Conservation (phyloP, 2,113 vertebrate genomes). For the Loxodonta africana region DNA sequence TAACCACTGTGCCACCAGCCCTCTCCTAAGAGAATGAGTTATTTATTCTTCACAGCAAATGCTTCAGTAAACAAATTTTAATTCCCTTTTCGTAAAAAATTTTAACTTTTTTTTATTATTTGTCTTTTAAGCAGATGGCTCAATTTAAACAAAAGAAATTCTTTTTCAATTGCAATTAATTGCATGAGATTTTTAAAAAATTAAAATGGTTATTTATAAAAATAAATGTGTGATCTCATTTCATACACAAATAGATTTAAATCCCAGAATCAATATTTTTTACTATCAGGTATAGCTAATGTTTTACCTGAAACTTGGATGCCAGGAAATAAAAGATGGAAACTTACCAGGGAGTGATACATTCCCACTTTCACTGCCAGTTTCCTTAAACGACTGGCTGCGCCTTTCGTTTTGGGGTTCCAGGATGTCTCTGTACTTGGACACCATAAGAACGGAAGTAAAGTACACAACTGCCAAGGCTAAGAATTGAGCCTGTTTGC, state of each 20-base stretch:
- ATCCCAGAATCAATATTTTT: slow-evolving; percentile 46
- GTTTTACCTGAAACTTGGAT: slow-evolving; percentile 4
- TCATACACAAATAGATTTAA: not conserved
- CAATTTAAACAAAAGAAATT: slow-evolving; percentile 45
- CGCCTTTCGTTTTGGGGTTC: slow-evolving; percentile 96
- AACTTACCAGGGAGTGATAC: slow-evolving; percentile 79
- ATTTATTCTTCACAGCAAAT: slow-evolving; percentile 49
- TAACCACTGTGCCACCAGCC: too few species aligned
- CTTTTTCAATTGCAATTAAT: slow-evolving; percentile 6
- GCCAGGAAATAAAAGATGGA: not conserved
- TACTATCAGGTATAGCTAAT: not conserved
- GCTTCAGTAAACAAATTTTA: not conserved
- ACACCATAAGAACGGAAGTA: slow-evolving; percentile 99
- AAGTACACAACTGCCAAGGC: slow-evolving; percentile 99
- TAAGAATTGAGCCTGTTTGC: slow-evolving; percentile 99
- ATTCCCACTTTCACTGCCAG: slow-evolving; percentile 85
- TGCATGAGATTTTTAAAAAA: not conserved
- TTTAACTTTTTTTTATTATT: not conserved
- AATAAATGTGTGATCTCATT: slow-evolving; percentile 7
- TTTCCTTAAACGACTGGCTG: slow-evolving; percentile 89
- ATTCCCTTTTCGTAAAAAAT: not conserved
- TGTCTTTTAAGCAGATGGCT: slow-evolving; percentile 35
- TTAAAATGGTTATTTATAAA: slow-evolving; percentile 31
- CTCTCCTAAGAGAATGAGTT: not conserved
- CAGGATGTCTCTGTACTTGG: slow-evolving; percentile 98